A percentile compares a stretch with the other conserved stretches of the same genome.
These are phyloP conservation scores for Pristionchus mayeri DNA, from an alignment of 2,888 invertebrate genomes.

Conservation along the genomic window DNA sequence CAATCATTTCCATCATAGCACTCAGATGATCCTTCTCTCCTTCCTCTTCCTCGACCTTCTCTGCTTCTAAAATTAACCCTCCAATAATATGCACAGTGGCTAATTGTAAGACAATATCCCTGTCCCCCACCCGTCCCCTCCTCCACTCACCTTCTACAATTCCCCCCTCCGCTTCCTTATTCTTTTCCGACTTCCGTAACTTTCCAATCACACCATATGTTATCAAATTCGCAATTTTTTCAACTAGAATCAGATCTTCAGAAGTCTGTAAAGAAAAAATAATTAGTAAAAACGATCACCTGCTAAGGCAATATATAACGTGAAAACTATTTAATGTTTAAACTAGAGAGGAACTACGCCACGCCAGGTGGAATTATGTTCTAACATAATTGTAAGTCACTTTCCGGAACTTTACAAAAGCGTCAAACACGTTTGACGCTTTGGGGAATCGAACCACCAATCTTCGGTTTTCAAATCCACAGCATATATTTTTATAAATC, in stretches of 20 bases:
- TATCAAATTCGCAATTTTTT: neutral
- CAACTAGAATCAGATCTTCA: neutral
- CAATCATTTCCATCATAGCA: constrained; percentile 3
- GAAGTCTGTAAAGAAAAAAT: neutral
- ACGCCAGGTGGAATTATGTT: no score
- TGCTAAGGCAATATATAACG: neutral
- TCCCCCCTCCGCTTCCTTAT: neutral
- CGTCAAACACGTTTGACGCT: no score
- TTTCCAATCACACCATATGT: neutral
- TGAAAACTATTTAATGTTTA: no score
- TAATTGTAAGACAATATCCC: neutral
- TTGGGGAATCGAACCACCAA: no score
- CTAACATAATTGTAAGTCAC: no score
- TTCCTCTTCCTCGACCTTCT: neutral
- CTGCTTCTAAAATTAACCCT: neutral
- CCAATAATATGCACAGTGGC: neutral
- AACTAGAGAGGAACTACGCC: no score
- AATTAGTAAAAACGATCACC: no score
- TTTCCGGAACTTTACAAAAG: no score
- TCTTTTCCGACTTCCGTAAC: neutral
- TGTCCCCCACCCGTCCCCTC: no score
- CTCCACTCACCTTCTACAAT: neutral
- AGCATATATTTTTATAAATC: no score
- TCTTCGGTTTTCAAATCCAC: no score
- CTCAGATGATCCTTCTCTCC: neutral